Evolutionary conservation across 2,888 invertebrate genomes (phyloP), one percentile per base, ranked within the genome.

Genomic region (Eupithecia subfuscata): DNA sequence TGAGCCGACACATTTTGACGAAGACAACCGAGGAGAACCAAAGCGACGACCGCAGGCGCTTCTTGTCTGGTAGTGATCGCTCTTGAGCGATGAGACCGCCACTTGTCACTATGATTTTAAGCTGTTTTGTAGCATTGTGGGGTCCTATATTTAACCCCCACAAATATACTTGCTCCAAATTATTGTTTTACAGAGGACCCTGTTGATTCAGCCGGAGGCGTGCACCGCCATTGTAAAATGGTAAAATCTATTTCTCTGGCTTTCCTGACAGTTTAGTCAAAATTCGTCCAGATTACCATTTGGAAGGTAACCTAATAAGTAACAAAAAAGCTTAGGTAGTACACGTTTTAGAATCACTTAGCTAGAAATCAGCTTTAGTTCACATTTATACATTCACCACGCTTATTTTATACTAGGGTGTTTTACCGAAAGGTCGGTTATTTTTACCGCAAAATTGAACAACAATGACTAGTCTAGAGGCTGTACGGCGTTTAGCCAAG

Each of bases 401-500:
- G 68, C 45, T 76, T 73, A 65, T n/a, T n/a, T n/a, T 68, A 11
- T 25, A 6, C 9, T 12, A 25, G 25, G 60, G 0, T 14, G 22
- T 60, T 25, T 60, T 12, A 52, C n/a, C 52, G 22, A 52, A 52
- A 56, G 1, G 1, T 14, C 5, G 22, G 60, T 60, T 14, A 60
- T 30, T 67, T 67, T 40, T 5, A 64, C 34, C 0, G 8, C 12
- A 22, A 0, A 37, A 34, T 65, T 40, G 37, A 12, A 30, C 16
- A 16, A 25, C 11, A 43, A 22, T 60, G 60, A 25, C 60, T 60
- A 43, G 79, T 90, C 87, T 89, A 88, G 86, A 84, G 89, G 89
- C 90, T 91, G 91, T 86, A 82, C 75, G 73, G 84, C 89, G 90
- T 90, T 90, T 90, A 90, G 89, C 88, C 89, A 87, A 75, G 77